These are phyloP conservation scores for Falco novaeseelandiae DNA, from an alignment of 2,797 vertebrate species.

Conservation along the genomic window DNA sequence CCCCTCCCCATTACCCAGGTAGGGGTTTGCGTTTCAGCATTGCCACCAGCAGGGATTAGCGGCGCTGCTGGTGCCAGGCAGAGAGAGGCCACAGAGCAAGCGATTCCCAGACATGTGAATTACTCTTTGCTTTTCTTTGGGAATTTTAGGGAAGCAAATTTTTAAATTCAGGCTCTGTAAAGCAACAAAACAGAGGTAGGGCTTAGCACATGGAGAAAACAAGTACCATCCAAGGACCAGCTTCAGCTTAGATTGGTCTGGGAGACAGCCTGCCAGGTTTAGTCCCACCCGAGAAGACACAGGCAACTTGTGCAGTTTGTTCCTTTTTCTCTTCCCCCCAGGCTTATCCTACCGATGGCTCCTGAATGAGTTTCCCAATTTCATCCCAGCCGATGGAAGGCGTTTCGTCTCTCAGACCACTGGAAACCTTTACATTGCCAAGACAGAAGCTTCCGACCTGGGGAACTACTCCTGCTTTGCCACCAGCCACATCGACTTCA, in stretches of 20 bases:
- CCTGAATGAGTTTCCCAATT: slow-evolving; percentile 93
- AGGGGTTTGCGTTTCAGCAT: background rate
- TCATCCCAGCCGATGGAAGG: slow-evolving; percentile 85
- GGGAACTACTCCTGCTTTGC: slow-evolving; percentile 94
- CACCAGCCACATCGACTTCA: slow-evolving; percentile 93
- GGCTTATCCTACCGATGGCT: slow-evolving; percentile 95
- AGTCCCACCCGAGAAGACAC: background rate
- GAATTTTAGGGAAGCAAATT: background rate
- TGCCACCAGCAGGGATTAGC: background rate
- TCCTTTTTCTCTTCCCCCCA: slow-evolving; percentile 41
- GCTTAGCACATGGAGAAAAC: background rate
- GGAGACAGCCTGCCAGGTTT: background rate
- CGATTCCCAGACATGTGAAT: background rate
- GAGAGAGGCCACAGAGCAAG: background rate
- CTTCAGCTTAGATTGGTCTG: background rate
- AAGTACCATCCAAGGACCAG: background rate
- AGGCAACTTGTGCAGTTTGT: background rate
- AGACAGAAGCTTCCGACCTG: slow-evolving; percentile 86
- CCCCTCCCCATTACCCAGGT: slow-evolving; percentile 96
- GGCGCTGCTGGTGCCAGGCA: background rate
- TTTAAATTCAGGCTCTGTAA: background rate
- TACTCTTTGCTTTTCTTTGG: background rate
- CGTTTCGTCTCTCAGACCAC: slow-evolving; percentile 95
- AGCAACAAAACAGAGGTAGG: background rate
- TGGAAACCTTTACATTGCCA: slow-evolving; percentile 92